Conservation (phyloP, 2,888 invertebrate genomes). For the Linnaemya tessellans region DNA sequence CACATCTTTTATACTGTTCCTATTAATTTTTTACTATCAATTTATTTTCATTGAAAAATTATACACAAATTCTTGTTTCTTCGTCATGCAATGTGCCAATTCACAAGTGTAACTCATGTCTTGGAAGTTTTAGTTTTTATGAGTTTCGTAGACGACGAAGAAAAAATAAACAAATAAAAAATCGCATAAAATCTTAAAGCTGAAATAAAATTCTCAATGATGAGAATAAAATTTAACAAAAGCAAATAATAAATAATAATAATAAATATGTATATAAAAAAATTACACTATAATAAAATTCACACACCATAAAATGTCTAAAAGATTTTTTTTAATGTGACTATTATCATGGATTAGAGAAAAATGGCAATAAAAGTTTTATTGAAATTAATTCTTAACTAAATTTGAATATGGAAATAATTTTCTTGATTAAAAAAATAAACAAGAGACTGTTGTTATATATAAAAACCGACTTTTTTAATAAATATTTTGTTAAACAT, state of each 20-base stretch:
- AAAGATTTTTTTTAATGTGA: not conserved
- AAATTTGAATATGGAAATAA: conserved; percentile 41
- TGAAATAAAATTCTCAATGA: conserved; percentile 51
- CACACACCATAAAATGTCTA: conserved; percentile 30
- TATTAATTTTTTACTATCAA: conserved; percentile 1
- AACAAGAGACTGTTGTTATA: too few relatives aligned
- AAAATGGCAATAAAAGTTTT: conserved; percentile 25
- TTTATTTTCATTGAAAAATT: conserved; percentile 16
- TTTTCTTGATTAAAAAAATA: not conserved
- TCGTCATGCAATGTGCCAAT: conserved; percentile 61
- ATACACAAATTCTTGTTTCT: conserved; percentile 35
- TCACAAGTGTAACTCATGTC: conserved; percentile 37
- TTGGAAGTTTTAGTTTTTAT: conserved; percentile 13
- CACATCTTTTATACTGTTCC: too few relatives aligned
- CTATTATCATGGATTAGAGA: not conserved
- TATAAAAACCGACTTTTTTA: too few relatives aligned
- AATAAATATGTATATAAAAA: too few relatives aligned
- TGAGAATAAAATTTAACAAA: conserved; percentile 54
- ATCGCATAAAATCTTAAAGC: conserved; percentile 31
- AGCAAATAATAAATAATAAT: too few relatives aligned
- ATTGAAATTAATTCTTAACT: conserved; percentile 19
- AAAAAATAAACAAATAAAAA: not conserved
- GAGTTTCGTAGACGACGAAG: conserved; percentile 3
- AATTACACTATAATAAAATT: conserved; percentile 5
- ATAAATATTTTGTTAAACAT: too few relatives aligned